Percentiles rank a stretch among this genome's conserved stretches.
Evolutionary conservation across 2,888 invertebrate genomes (phyloP).

Genomic region (Caenorhabditis drosophilae): DNA sequence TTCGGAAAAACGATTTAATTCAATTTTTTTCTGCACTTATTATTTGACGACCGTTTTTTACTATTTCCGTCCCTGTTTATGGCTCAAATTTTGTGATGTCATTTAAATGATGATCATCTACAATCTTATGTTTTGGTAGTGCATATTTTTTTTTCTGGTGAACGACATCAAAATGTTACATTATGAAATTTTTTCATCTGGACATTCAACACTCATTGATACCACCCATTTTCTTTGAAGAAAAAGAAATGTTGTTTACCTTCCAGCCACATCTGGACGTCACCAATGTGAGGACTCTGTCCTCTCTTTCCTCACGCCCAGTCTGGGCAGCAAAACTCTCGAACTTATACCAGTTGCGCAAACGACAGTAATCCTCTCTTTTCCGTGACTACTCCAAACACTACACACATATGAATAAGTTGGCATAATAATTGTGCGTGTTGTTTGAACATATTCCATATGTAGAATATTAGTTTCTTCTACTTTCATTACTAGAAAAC

Average conservation of each 20-base stretch:
- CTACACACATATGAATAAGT: not conserved
- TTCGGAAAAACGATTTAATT: conserved; percentile 4
- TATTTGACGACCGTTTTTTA: not conserved
- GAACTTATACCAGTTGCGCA: conserved; percentile 32
- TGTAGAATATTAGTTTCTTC: no score
- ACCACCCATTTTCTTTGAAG: not conserved
- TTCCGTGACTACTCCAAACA: not conserved
- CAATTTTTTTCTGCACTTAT: not conserved
- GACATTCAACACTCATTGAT: no score
- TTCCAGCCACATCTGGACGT: conserved; percentile 17
- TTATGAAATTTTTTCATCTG: no score
- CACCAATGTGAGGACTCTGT: no score
- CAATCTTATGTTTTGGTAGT: no score
- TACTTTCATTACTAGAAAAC: no score
- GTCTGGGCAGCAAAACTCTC: conserved; percentile 13
- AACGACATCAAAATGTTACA: no score
- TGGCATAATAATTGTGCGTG: no score
- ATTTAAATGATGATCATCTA: not conserved
- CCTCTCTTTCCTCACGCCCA: not conserved
- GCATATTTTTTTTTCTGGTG: no score
- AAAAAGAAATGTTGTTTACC: conserved; percentile 1
- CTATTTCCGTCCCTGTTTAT: not conserved
- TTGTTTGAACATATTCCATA: no score
- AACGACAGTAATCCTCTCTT: conserved; percentile 30
- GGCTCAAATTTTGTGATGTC: not conserved